These are phyloP conservation scores for Octomys mimax DNA, from an alignment of 2,797 vertebrate species.

Conservation along the genomic window DNA sequence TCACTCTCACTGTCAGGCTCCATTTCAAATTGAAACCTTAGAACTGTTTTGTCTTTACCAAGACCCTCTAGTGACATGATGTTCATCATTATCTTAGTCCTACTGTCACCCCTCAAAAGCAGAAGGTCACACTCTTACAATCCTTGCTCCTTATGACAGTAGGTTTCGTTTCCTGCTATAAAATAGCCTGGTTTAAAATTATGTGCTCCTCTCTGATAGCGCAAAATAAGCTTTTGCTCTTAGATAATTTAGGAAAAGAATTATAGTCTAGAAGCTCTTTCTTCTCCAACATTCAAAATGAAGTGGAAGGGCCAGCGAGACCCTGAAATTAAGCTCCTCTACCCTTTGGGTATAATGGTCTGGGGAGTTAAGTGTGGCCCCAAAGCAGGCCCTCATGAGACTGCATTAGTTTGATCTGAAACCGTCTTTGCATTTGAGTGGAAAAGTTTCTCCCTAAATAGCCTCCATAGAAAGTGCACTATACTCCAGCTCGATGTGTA, in stretches of 20 bases:
- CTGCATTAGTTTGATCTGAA: not conserved
- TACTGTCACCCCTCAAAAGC: not conserved
- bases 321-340: not conserved
- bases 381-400: not conserved
- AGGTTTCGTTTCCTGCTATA: not conserved
- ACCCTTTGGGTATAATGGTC: not conserved
- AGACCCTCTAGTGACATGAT: not conserved
- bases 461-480: not conserved
- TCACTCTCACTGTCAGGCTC: not conserved
- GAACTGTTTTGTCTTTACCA: not conserved
- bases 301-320: not conserved
- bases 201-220: not conserved
- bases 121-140: not conserved
- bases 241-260: not conserved
- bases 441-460: not conserved
- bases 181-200: not conserved
- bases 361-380: not conserved
- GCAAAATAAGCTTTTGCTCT: not conserved
- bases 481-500: not conserved
- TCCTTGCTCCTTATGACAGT: not conserved
- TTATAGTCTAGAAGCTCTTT: not conserved
- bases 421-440: not conserved
- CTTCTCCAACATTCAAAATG: constrained; percentile 3
- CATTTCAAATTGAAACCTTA: not conserved
- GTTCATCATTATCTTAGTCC: not conserved